Evolutionary conservation across 2,888 invertebrate species (phyloP).

Genomic region (Caenorhabditis macrosperma): DNA sequence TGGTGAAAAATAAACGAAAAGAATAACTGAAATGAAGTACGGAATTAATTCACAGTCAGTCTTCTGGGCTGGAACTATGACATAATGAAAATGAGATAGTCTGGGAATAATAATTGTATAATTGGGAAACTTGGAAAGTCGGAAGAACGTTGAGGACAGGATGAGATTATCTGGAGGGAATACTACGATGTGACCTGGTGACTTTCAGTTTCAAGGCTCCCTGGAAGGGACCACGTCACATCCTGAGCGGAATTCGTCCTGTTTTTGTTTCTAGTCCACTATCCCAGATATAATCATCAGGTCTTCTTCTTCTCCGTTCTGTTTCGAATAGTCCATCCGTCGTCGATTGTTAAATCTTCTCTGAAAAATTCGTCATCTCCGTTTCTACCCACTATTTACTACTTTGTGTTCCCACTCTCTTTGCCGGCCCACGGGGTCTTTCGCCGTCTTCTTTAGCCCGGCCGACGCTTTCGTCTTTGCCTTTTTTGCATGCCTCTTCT

Average conservation of each 20-base stretch:
- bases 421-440: not conserved
- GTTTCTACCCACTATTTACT: not conserved
- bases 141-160: not conserved
- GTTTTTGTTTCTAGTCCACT: not conserved
- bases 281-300: not conserved
- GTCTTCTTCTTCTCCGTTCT: not conserved
- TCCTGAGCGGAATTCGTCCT: not conserved
- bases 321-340: not conserved
- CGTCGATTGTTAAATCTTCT: not conserved
- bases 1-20: not conserved
- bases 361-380: not conserved
- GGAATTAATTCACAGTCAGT: not conserved
- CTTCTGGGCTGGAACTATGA: not conserved
- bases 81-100: not conserved
- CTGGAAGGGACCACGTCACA: not conserved
- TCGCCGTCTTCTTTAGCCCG: not conserved
- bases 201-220: constrained; percentile 18
- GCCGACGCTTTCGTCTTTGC: not conserved
- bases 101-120: not conserved
- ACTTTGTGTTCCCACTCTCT: not conserved
- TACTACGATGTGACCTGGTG: not conserved
- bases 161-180: not conserved
- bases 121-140: not conserved
- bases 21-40: not conserved
- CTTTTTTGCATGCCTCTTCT: not conserved